Base-by-base conservation (phyloP, 2,888 invertebrate genomes). In the Lepidocyrtinus sp. region DNA sequence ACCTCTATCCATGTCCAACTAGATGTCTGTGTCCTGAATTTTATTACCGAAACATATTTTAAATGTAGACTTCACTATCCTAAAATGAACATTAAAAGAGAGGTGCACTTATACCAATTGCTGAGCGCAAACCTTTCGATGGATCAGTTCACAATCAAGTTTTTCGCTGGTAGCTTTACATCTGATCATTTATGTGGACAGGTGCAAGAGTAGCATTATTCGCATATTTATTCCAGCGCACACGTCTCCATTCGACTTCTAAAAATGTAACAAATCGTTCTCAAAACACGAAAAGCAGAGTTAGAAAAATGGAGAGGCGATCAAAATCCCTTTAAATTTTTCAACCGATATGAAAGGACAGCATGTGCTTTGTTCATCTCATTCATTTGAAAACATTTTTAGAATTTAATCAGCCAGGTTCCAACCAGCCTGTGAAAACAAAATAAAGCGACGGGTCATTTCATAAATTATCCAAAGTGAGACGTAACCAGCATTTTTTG, bases 181-280 rank as follows among this genome's bases (percentile, higher is more conserved):
- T 36, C 50, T 50, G 9, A 24, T 46, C 50, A 46, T 71, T 65
- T 65, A 68, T 68, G 72, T 72, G 65, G 67, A 75, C 75, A 75
- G 75, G 75, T 75, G 75, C 62, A 73, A 61, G 45, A 70, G 55
- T 59, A 55, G 17, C 36, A 73, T 75, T 68, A 75, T 67, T 67
- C 67, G 68, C 75, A 75, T 75, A 61, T 75, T 75, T 75, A 75
- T 75, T 68, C 75, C 67, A 61, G 19, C 61, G 61, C 68, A 75
- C 68, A 68, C 65, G 17, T 17, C 50, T 50, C 50, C 50, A 50
- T 12, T 50, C 15, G 50, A 50, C n/a, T n/a, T n/a, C n/a, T n/a
- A n/a, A n/a, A 50, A 50, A 50, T 2, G 5, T 50, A n/a, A 17
- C 17, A 17, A 15, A 50, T 7, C 50, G 17, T 2, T 50, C 50